Conservation (phyloP, 2,113 vertebrate genomes). For the Orthonyx spaldingii region DNA sequence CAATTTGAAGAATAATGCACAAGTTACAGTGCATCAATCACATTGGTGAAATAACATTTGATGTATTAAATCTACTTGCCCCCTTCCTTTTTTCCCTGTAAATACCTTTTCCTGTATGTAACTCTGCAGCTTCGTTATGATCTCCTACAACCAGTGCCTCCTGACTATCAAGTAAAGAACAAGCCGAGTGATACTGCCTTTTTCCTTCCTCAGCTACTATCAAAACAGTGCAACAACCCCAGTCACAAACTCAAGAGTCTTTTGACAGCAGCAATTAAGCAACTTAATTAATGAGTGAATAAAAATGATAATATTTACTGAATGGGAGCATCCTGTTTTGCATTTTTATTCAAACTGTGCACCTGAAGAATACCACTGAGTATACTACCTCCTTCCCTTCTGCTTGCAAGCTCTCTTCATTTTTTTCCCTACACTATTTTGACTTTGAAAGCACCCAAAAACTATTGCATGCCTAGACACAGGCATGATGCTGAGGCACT, state of each 20-base stretch:
- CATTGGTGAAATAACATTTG: background rate
- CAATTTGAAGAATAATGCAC: background rate
- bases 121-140: background rate
- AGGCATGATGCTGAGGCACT: background rate
- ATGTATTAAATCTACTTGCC: background rate
- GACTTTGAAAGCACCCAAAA: background rate
- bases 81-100: background rate
- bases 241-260: conserved; percentile 79
- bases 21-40: background rate
- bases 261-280: conserved; percentile 88
- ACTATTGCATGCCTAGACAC: background rate
- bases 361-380: conserved; percentile 69
- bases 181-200: background rate
- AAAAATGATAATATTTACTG: conserved; percentile 89
- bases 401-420: background rate
- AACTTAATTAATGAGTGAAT: conserved; percentile 86
- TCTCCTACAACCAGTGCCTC: background rate
- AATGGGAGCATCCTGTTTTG: conserved; percentile 80
- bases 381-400: background rate
- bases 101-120: background rate
- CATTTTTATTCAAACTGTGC: conserved; percentile 79
- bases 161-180: background rate
- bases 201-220: conserved; percentile 59
- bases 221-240: conserved; percentile 66
- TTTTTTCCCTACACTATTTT: background rate